A percentile compares a stretch with the other conserved stretches of the same genome.
Conservation (phyloP, 2,113 vertebrate species). For the Macrotis lagotis region DNA sequence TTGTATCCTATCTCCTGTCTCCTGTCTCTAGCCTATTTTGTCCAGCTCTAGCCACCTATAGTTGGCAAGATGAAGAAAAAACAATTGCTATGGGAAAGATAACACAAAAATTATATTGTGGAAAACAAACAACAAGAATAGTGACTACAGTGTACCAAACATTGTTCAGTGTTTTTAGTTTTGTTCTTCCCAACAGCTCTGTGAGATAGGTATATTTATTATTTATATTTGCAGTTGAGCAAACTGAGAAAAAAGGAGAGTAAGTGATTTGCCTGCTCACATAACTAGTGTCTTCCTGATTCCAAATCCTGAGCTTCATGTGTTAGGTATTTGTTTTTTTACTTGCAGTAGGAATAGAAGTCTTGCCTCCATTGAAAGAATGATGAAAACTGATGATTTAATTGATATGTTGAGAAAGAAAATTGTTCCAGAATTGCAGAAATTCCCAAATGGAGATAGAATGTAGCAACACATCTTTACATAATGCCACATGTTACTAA, state of each 20-base stretch:
- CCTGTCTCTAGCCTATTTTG: too few species aligned
- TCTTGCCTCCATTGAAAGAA: neutral
- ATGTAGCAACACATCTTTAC: neutral
- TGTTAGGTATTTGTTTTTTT: neutral
- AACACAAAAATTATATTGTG: neutral
- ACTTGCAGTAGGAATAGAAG: neutral
- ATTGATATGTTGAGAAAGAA: neutral
- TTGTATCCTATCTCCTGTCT: too few species aligned
- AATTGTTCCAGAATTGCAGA: neutral
- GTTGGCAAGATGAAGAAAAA: neutral
- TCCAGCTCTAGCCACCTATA: too few species aligned
- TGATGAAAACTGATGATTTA: neutral
- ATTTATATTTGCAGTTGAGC: neutral
- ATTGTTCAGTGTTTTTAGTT: neutral
- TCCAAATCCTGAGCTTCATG: neutral
- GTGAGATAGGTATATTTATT: neutral
- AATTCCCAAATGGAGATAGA: neutral
- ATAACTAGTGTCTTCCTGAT: neutral
- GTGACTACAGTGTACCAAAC: too few species aligned
- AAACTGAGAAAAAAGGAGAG: conserved; percentile 4
- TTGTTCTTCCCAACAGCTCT: neutral
- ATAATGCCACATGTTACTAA: neutral
- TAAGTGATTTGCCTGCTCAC: neutral
- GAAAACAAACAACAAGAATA: neutral
- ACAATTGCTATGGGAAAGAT: neutral